Conservation (phyloP, 2,113 vertebrate species). For the Astatoreochromis straeleni region DNA sequence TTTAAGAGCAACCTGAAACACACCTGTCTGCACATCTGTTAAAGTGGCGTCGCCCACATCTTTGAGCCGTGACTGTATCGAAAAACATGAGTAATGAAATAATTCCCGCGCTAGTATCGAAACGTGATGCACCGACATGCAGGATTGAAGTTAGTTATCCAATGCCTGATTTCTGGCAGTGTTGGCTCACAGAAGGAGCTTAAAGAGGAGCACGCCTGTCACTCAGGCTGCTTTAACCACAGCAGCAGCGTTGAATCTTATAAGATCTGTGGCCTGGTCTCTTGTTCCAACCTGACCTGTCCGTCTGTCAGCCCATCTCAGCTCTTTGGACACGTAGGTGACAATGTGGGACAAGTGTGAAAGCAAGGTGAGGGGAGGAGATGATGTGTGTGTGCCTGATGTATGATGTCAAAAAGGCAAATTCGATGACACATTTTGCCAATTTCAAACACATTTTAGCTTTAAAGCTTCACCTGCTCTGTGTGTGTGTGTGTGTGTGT, state of each 20-base stretch:
- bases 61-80: not conserved
- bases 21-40: not conserved
- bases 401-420: not conserved
- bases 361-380: not conserved
- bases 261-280: constrained; percentile 9
- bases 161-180: not conserved
- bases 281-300: not conserved
- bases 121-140: not conserved
- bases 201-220: constrained; percentile 19
- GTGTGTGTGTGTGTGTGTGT: not conserved
- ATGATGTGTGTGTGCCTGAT: not conserved
- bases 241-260: constrained; percentile 24
- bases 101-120: not conserved
- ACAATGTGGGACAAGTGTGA: not conserved
- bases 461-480: not conserved
- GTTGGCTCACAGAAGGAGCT: not conserved
- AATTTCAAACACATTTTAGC: not conserved
- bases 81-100: not conserved
- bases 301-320: not conserved
- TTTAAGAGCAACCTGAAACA: not conserved
- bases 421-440: not conserved
- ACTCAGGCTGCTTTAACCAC: constrained; percentile 38
- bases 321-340: not conserved
- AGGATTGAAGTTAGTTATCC: not conserved
- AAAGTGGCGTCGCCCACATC: not conserved